Evolutionary conservation across 1,140 invertebrate species (phyloP).

Genomic region (Heliconius hermathena): DNA sequence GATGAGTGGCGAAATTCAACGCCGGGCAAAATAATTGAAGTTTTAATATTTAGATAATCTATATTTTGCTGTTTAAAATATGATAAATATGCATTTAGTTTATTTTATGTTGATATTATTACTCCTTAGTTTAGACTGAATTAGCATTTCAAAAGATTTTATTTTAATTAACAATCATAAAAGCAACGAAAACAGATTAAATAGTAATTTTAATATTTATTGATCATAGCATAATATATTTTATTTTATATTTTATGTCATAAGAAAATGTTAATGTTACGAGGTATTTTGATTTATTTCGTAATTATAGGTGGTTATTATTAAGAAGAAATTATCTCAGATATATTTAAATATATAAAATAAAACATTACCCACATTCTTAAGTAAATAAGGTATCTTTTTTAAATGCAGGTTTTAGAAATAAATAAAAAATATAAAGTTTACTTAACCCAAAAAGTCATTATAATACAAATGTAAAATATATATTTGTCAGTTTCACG

Average conservation of each 20-base stretch:
- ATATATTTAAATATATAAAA: neutral
- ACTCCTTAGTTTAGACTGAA: neutral
- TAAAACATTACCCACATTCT: neutral
- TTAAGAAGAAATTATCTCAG: slow-evolving; percentile 20
- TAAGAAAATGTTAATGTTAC: slow-evolving; percentile 12
- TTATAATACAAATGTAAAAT: neutral
- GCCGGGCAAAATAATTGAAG: too few relatives aligned
- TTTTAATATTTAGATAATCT: neutral
- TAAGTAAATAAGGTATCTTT: neutral
- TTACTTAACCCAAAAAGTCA: too few relatives aligned
- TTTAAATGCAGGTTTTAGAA: too few relatives aligned
- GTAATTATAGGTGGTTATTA: slow-evolving; percentile 15
- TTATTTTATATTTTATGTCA: slow-evolving; percentile 14
- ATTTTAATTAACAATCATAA: neutral
- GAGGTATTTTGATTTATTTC: slow-evolving; percentile 17
- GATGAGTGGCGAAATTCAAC: too few relatives aligned
- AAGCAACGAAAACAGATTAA: neutral
- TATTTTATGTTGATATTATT: neutral
- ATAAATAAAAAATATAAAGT: too few relatives aligned
- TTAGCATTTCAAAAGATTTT: neutral
- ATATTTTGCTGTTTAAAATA: neutral
- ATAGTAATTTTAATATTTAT: neutral
- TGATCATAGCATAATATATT: neutral
- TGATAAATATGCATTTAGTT: neutral
- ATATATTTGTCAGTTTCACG: neutral